phyloP scores from a whole-genome alignment of 2,113 vertebrate species.

The Mustelus asterias region DNA sequence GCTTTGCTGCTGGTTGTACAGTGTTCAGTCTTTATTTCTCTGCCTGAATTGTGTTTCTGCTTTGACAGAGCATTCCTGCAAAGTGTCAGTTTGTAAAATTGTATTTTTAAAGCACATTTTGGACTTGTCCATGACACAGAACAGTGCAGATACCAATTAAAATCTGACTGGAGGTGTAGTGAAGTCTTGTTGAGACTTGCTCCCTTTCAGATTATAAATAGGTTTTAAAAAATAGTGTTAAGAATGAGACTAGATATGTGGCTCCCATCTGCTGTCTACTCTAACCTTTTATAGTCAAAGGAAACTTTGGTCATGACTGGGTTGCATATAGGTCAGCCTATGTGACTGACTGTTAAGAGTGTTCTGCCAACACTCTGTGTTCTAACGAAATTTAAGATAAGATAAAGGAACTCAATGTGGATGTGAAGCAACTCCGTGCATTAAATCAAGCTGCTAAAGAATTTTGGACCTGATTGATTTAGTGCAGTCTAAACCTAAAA shows the following conservation, averaged over 20 bases:
- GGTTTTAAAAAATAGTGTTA: slow-evolving; percentile 3
- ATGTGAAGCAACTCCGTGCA: not conserved
- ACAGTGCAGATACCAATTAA: slow-evolving; percentile 1
- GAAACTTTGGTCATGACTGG: slow-evolving; percentile 1
- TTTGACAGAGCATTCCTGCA: not conserved
- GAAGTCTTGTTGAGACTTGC: not conserved
- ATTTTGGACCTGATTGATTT: not conserved
- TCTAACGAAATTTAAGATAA: slow-evolving; percentile 65
- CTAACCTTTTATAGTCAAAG: slow-evolving; percentile 32
- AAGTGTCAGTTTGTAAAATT: slow-evolving; percentile 18
- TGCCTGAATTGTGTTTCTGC: not conserved
- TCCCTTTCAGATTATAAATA: slow-evolving; percentile 37
- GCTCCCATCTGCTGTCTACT: not conserved
- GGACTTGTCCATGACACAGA: not conserved
- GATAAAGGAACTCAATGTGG: slow-evolving; percentile 49
- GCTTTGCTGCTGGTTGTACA: not conserved
- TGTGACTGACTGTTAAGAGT: slow-evolving; percentile 42
- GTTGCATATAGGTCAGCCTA: slow-evolving; percentile 23
- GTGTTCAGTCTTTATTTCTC: not conserved
- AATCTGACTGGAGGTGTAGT: not conserved
- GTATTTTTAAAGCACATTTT: not conserved
- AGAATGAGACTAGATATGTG: slow-evolving; percentile 33
- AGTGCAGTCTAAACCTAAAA: not conserved
- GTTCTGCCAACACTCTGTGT: slow-evolving; percentile 54
- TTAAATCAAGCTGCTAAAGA: not conserved